phyloP scores from a whole-genome alignment of 1,140 invertebrate genomes.

The Proales similis region DNA sequence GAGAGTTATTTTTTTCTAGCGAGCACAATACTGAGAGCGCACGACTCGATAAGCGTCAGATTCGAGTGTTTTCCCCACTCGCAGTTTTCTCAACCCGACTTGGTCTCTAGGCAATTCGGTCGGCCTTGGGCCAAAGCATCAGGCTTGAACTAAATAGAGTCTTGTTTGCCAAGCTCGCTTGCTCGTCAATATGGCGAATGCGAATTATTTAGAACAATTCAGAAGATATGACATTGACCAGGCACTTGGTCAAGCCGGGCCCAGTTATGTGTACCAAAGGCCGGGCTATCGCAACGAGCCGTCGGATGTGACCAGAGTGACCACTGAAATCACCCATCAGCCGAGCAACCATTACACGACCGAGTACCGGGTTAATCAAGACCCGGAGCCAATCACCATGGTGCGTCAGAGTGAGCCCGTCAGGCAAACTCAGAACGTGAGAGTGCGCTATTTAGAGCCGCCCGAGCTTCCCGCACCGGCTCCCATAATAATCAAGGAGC shows the following conservation, averaged over 20 bases:
- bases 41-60: no score
- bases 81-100: no score
- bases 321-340: constrained; percentile 27
- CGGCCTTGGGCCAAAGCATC: no score
- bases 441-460: constrained; percentile 30
- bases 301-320: constrained; percentile 28
- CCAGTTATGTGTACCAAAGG: constrained; percentile 1
- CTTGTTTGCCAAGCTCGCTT: no score
- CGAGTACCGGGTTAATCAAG: constrained; percentile 19
- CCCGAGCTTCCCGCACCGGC: constrained; percentile 18
- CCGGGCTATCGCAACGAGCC: constrained; percentile 5
- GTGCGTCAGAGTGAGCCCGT: constrained; percentile 5
- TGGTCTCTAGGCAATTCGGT: no score
- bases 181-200: no score
- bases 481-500: constrained; percentile 29
- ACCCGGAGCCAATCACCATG: constrained; percentile 23
- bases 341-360: background rate
- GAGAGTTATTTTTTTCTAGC: no score
- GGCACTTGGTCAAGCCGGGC: constrained; percentile 4
- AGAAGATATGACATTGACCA: no score
- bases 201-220: no score
- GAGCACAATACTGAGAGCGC: no score
- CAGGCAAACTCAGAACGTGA: background rate
- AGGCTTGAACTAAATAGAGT: no score
- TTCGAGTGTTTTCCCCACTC: no score